Percentiles rank a stretch among this genome's conserved stretches.
Evolutionary conservation across 2,888 invertebrate genomes (phyloP).

Genomic region (Calameuta filiformis): DNA sequence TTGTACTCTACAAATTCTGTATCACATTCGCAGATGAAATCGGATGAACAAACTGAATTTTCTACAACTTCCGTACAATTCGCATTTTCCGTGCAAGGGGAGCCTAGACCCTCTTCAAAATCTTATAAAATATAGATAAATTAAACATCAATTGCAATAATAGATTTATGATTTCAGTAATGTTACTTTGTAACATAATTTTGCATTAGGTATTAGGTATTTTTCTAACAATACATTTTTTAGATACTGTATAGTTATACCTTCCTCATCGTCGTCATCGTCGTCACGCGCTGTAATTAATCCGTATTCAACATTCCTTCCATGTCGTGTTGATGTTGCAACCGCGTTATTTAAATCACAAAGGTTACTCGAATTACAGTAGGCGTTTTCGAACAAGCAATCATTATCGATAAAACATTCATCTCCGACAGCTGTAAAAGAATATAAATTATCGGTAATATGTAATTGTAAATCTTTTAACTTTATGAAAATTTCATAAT

Average conservation of each 20-base stretch:
- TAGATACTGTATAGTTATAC: not conserved
- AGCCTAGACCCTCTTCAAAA: not conserved
- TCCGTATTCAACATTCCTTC: not conserved
- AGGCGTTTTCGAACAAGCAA: slow-evolving; percentile 37
- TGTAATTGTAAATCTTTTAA: not conserved
- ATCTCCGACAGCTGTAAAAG: slow-evolving; percentile 29
- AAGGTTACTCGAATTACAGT: slow-evolving; percentile 22
- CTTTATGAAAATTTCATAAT: not conserved
- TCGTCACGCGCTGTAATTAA: not conserved
- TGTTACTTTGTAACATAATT: not conserved
- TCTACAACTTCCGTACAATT: no score
- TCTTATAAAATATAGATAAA: not conserved
- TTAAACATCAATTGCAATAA: no score
- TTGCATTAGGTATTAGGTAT: not conserved
- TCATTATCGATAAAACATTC: slow-evolving; percentile 43
- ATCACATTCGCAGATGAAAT: no score
- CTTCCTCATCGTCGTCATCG: not conserved
- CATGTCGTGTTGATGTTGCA: not conserved
- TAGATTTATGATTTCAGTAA: not conserved
- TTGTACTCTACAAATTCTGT: no score
- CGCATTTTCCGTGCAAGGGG: not conserved
- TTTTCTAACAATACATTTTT: not conserved
- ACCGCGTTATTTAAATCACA: not conserved
- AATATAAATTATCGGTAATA: slow-evolving; percentile 9
- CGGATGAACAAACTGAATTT: no score